Base-by-base conservation (phyloP, 2,888 invertebrate genomes). In the Anagyrus pseudococci region DNA sequence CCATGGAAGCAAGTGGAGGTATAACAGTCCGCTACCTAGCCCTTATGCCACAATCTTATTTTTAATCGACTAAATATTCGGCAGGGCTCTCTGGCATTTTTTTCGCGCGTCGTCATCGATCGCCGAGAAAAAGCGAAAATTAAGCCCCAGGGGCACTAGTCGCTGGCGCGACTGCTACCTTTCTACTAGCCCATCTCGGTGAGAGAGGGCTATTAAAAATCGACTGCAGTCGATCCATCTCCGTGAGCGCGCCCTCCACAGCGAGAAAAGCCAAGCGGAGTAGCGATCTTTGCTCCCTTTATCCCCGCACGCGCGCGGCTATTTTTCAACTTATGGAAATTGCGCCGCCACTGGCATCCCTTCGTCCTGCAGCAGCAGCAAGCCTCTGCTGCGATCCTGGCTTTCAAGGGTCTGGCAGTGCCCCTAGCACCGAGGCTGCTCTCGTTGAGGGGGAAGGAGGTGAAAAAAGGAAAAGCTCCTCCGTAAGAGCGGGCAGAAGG, bases 261-360 rank as follows among this genome's bases (percentile, higher is more conserved):
- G 29, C 6, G 10, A 29, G 29, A 10, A 29, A 4, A 10, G 29
- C 29, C 29, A 23, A 29, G 43, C 58, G 40, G 53, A 58, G 58
- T 68, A 69, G 69, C 73, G 71, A 77, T 77, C 74, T 75, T 75
- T 75, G 75, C 75, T 72, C 76, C 72, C 75, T 77, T 77, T 71
- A 57, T 29, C 52, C 49, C 23, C 13, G 41, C 10, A 6, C 19
- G 19, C 40, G 68, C 72, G 70, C 73, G 72, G 71, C 77, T 73
- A 77, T 77, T 75, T 74, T 72, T 77, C 75, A 74, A 77, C 75
- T 76, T 76, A 78, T 77, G 77, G 77, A 77, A 77, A 79, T 77
- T 72, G 71, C 70, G 67, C 54, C 48, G 22, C 10, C 29, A 4
- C 10, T 10, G 29, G 10, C 6, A 29, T 4, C 29, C 29, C 6